Evolutionary conservation across 2,888 invertebrate genomes (phyloP).

Genomic region (Sisyra nigra): DNA sequence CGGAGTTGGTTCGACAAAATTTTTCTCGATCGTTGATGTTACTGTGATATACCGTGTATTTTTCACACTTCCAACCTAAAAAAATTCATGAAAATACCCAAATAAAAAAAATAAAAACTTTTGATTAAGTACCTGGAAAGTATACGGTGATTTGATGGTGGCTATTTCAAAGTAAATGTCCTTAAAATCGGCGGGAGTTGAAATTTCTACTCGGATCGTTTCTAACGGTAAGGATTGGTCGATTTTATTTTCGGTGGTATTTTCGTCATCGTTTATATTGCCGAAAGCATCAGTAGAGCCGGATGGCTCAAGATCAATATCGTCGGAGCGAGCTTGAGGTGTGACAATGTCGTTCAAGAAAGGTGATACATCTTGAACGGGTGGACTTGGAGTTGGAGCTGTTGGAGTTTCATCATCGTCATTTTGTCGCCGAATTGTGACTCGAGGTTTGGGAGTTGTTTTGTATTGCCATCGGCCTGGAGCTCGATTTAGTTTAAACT

Average conservation of each 20-base stretch:
- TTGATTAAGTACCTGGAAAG: slow-evolving; percentile 69
- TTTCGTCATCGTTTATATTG: slow-evolving; percentile 34
- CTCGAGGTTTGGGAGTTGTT: slow-evolving; percentile 73
- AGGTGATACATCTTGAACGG: slow-evolving; percentile 11
- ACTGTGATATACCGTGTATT: slow-evolving; percentile 80
- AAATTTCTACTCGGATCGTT: slow-evolving; percentile 76
- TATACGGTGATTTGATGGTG: slow-evolving; percentile 77
- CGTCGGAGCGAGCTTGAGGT: slow-evolving; percentile 37
- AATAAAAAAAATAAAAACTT: neutral
- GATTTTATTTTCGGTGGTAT: slow-evolving; percentile 45
- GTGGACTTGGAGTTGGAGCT: slow-evolving; percentile 12
- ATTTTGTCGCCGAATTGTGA: slow-evolving; percentile 57
- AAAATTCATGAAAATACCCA: no score
- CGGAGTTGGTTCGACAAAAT: slow-evolving; percentile 40
- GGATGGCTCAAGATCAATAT: slow-evolving; percentile 53
- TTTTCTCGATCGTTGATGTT: slow-evolving; percentile 71
- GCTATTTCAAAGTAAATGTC: slow-evolving; percentile 81
- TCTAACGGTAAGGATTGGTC: slow-evolving; percentile 47
- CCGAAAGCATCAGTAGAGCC: slow-evolving; percentile 48
- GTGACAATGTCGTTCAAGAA: slow-evolving; percentile 33
- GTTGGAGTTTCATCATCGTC: slow-evolving; percentile 30
- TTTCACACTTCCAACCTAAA: slow-evolving; percentile 68
- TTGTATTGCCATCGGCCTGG: slow-evolving; percentile 85
- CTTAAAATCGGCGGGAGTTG: slow-evolving; percentile 70
- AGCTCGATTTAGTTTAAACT: slow-evolving; percentile 66